Evolutionary conservation across 2,888 invertebrate genomes (phyloP).

Genomic region (Crematogaster levior): DNA sequence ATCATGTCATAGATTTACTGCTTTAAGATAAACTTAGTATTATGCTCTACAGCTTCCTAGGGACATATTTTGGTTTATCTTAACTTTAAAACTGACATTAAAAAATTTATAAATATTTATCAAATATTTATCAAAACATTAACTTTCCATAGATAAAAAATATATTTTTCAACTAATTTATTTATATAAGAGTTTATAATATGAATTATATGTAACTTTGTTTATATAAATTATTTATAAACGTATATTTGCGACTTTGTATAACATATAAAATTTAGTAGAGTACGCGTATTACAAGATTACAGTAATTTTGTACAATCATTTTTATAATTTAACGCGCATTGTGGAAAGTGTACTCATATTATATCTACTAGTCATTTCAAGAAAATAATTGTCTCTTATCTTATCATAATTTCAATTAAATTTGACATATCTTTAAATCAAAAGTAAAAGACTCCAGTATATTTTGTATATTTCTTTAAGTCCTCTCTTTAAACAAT

Average conservation of each 20-base stretch:
- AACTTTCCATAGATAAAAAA: neutral
- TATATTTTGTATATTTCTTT: too few relatives aligned
- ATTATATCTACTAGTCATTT: too few relatives aligned
- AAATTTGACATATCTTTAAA: too few relatives aligned
- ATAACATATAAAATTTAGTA: neutral
- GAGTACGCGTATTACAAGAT: neutral
- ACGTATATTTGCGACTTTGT: neutral
- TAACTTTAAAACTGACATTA: neutral
- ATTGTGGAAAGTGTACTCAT: neutral
- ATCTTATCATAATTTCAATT: too few relatives aligned
- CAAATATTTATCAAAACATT: neutral
- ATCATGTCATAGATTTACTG: neutral
- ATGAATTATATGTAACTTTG: neutral
- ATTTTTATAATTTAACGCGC: neutral
- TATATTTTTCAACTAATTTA: neutral
- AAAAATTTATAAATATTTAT: slow-evolving; percentile 26
- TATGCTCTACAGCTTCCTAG: slow-evolving; percentile 1
- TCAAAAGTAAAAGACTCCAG: too few relatives aligned
- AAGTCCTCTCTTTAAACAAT: too few relatives aligned
- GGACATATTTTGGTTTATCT: neutral
- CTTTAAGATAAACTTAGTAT: slow-evolving; percentile 8
- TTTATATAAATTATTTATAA: too few relatives aligned
- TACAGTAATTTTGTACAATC: neutral
- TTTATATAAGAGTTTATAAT: neutral
- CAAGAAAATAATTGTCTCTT: too few relatives aligned